These are phyloP conservation scores for Carterocephalus palaemon DNA, from an alignment of 2,888 invertebrate species.

Conservation along the genomic window DNA sequence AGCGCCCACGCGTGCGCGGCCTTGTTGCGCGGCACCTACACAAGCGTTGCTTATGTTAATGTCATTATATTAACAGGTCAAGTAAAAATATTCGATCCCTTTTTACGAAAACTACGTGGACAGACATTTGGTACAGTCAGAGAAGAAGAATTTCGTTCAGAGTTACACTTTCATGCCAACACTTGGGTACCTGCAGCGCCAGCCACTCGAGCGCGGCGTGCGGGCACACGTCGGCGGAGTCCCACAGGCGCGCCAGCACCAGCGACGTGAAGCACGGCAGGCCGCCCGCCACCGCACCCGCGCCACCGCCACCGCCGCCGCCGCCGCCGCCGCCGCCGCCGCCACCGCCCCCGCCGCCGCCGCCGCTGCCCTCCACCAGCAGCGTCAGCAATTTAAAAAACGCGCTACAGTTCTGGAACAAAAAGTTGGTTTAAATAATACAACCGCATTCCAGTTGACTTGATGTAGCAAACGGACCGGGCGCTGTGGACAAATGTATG, in stretches of 20 bases:
- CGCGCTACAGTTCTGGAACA: conserved; percentile 86
- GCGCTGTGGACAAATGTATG: too few species aligned
- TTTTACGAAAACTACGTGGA: too few species aligned
- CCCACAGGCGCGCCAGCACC: conserved; percentile 92
- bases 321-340: conserved; percentile 63
- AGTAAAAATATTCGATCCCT: too few species aligned
- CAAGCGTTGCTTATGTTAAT: too few species aligned
- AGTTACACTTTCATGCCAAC: too few species aligned
- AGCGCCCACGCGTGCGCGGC: conserved; percentile 94
- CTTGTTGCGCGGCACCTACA: conserved; percentile 89
- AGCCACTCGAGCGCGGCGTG: conserved; percentile 96
- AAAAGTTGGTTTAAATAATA: too few species aligned
- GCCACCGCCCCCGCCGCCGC: conserved; percentile 80
- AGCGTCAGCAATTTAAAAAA: conserved; percentile 95
- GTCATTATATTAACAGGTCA: too few species aligned
- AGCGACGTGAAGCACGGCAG: conserved; percentile 95
- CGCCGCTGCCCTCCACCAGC: conserved; percentile 88
- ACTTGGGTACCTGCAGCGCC: conserved; percentile 83
- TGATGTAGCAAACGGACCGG: too few species aligned
- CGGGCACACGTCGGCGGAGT: conserved; percentile 92
- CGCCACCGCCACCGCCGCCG: conserved; percentile 60
- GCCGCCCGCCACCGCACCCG: conserved; percentile 83
- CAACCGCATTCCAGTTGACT: too few species aligned
- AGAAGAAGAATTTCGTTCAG: too few species aligned
- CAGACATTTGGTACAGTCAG: too few species aligned